Evolutionary conservation across 2,888 invertebrate genomes (phyloP), one percentile per base, ranked within the genome.

Genomic region (Alviniconcha strummeri): DNA sequence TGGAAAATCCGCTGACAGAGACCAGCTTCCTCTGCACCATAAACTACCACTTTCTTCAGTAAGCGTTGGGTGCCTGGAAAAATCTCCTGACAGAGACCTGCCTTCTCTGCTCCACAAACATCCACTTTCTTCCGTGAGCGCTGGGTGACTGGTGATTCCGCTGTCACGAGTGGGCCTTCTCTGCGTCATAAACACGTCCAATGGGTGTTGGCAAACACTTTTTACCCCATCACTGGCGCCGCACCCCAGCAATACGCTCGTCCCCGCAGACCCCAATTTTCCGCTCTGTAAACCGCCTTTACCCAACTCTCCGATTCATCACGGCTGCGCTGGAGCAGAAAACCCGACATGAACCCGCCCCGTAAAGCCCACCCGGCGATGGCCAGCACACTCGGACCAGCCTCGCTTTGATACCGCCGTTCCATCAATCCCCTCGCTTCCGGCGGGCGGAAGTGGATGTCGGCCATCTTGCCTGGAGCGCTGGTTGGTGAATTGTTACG

Each of bases 381-480:
- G 17, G 79, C 54, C 79, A 67, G 64, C 57, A 57, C 64, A 17
- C 52, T 52, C 6, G 7, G 54, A 9, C 64, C 52, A 52, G 64
- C 79, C 79, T 54, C 79, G 52, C 54, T 79, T 67, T 79, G 79
- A 79, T 52, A 52, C 79, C 54, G 67, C 17, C 67, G 67, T 36
- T 64, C 79, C 79, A 13, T 79, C 79, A 79, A 57, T 57, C 79
- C 67, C 36, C 64, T 64, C 52, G 67, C 19, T 79, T 79, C 79
- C 79, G 79, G 64, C 67, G 54, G 52, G 52, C 36, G 79, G 79
- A 79, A 79, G 79, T 79, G 52, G 79, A 52, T 54, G 79, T 79
- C 79, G 64, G 79, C 79, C 79, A 79, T 67, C 79, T 79, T 79
- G 67, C 57, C 52, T 15, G 17, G 8, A 67, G 67, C 9, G 54